phyloP scores from a whole-genome alignment of 2,797 vertebrate species.

The Sebastiscus tertius region DNA sequence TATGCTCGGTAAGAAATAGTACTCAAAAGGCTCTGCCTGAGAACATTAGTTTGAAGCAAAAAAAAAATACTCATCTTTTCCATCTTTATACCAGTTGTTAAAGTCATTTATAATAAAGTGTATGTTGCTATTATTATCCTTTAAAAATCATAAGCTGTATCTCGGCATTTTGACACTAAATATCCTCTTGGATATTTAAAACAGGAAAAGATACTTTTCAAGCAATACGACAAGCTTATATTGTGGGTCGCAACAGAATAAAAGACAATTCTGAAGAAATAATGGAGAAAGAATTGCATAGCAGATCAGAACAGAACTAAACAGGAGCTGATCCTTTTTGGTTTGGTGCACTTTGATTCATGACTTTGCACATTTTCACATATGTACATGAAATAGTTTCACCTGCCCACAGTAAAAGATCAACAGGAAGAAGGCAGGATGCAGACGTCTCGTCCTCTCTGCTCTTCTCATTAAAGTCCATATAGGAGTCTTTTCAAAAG shows the following conservation, averaged over 20 bases:
- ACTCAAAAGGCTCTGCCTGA: slow-evolving; percentile 95
- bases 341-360: slow-evolving; percentile 88
- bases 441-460: slow-evolving; percentile 38
- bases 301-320: slow-evolving; percentile 90
- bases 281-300: slow-evolving; percentile 93
- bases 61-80: slow-evolving; percentile 82
- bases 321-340: slow-evolving; percentile 87
- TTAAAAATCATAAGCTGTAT: slow-evolving; percentile 82
- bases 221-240: slow-evolving; percentile 91
- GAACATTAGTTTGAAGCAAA: slow-evolving; percentile 83
- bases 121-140: slow-evolving; percentile 82
- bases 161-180: slow-evolving; percentile 88
- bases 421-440: slow-evolving; percentile 66
- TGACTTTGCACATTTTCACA: slow-evolving; percentile 84
- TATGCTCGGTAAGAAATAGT: slow-evolving; percentile 66
- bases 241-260: slow-evolving; percentile 87
- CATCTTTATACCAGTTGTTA: slow-evolving; percentile 84
- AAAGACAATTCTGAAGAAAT: slow-evolving; percentile 75
- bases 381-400: slow-evolving; percentile 89
- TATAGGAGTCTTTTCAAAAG: slow-evolving; percentile 72
- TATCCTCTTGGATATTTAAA: slow-evolving; percentile 83
- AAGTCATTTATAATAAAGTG: slow-evolving; percentile 88
- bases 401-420: slow-evolving; percentile 67
- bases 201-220: slow-evolving; percentile 85
- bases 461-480: slow-evolving; percentile 60